Evolutionary conservation across 2,888 invertebrate genomes (phyloP), one percentile per base, ranked within the genome.

Genomic region (Acanthoscelides obtectus): DNA sequence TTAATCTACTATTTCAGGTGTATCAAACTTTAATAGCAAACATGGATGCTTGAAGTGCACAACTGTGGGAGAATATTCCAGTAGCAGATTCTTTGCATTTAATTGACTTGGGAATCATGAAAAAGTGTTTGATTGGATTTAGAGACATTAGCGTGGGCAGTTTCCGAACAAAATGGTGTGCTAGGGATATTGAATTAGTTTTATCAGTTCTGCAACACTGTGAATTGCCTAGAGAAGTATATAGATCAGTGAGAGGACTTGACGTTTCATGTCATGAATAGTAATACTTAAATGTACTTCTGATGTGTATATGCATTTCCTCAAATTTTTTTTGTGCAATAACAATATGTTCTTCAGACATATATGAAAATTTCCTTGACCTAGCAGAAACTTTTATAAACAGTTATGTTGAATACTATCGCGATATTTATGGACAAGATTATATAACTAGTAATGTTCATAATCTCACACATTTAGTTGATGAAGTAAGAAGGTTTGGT

Each of bases 11-110:
- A 63, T 27, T 45, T 45, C 66, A 77, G 76, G 75, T 21, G 72
- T 75, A 22, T 20, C 72, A 1, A 75, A 76, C 45, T 77, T 73
- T 68, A 77, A 77, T 70, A 67, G 74, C 22, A 66, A 76, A 71
- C 72, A 78, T 45, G 75, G 75, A 68, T 78, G 77, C 68, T 69
- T 71, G 17, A 77, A 74, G 71, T 77, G 77, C 69, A 76, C 76
- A 19, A 75, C 72, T 21, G 68, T 73, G 63, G 76, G 75, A 21
- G 75, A 76, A 75, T 69, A 63, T 69, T 64, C 69, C 63, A 12
- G 63, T 69, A 2, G 64, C 63, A 20, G 69, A 69, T 63, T 69
- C 69, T 63, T 21, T 69, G 8, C 69, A 69, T 21, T 22, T 69
- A 20, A 69, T 69, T 63, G 63, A 63, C 19, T 63, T 63, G 63